Base-by-base conservation (phyloP, 2,888 invertebrate genomes). In the Aleiodes alternator region DNA sequence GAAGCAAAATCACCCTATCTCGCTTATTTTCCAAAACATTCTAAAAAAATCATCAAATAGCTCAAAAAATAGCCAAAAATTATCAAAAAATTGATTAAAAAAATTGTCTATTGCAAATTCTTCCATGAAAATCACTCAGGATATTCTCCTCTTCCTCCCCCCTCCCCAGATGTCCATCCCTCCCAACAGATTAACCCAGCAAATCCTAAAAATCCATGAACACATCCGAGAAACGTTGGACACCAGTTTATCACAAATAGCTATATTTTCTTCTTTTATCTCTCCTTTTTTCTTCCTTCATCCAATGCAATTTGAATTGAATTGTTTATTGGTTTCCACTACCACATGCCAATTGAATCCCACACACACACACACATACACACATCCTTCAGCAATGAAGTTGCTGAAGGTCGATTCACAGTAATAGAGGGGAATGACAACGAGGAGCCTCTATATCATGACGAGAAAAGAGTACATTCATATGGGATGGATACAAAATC, bases 261-360 rank as follows among this genome's bases (percentile, higher is more conserved):
- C 64, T 59, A 53, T 69, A 72, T 69, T 77, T 68, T 73, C n/a
- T n/a, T n/a, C n/a, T 68, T 76, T 74, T 77, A 76, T 74, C 34
- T 69, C 11, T 31, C 6, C 11, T 3, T 43, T 43, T 43, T 43
- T 43, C 43, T 9, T 11, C 11, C 9, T 3, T 43, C 38, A 3
- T 57, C 34, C 51, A 29, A 59, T 50, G 66, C 71, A 59, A 72
- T 59, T 59, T 69, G 51, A 79, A 74, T 69, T 70, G 66, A 59
- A 61, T 66, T 59, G 73, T 59, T 73, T 72, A 64, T 43, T 75
- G 69, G 51, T 59, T 76, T 64, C 57, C 51, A 23, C 53, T 75
- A 57, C 68, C 34, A 56, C 75, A 61, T 31, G 29, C 68, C 51
- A 68, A 68, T 68, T 68, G 68, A 68, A 68, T 51, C 51, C 12